Conservation (phyloP, 2,888 invertebrate genomes). For the Yponomeuta cagnagella region DNA sequence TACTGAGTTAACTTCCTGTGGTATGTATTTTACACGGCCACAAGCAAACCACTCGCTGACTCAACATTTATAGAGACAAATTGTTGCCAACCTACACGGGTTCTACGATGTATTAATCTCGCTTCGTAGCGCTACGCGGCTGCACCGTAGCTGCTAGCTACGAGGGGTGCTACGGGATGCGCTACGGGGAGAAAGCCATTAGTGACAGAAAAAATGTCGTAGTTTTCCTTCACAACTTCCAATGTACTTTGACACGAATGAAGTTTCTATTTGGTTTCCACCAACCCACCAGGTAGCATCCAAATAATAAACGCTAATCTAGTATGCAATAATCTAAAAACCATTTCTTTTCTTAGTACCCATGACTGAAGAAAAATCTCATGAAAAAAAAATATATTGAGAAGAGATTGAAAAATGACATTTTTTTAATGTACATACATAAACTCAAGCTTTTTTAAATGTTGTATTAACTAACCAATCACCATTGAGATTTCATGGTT, state of each 20-base stretch:
- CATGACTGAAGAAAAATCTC: too few species aligned
- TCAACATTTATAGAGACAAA: constrained; percentile 77
- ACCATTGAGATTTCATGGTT: too few species aligned
- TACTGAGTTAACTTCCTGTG: background rate
- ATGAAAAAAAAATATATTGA: too few species aligned
- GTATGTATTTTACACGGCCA: constrained; percentile 38
- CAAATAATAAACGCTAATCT: too few species aligned
- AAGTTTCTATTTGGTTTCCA: too few species aligned
- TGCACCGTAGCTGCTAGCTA: constrained; percentile 33
- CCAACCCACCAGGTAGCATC: too few species aligned
- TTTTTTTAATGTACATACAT: too few species aligned
- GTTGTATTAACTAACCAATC: too few species aligned
- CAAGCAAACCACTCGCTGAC: constrained; percentile 55
- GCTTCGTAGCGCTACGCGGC: constrained; percentile 37
- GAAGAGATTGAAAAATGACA: too few species aligned
- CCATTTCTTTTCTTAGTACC: too few species aligned
- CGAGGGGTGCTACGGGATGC: constrained; percentile 7
- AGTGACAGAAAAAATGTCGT: background rate
- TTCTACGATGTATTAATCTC: constrained; percentile 72
- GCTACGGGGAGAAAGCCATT: constrained; percentile 7
- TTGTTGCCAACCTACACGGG: constrained; percentile 64
- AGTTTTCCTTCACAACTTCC: background rate
- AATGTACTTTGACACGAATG: background rate
- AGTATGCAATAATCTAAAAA: too few species aligned
- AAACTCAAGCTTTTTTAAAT: too few species aligned